These are phyloP conservation scores for Podarcis muralis DNA, from an alignment of 2,113 vertebrate species.

Conservation along the genomic window DNA sequence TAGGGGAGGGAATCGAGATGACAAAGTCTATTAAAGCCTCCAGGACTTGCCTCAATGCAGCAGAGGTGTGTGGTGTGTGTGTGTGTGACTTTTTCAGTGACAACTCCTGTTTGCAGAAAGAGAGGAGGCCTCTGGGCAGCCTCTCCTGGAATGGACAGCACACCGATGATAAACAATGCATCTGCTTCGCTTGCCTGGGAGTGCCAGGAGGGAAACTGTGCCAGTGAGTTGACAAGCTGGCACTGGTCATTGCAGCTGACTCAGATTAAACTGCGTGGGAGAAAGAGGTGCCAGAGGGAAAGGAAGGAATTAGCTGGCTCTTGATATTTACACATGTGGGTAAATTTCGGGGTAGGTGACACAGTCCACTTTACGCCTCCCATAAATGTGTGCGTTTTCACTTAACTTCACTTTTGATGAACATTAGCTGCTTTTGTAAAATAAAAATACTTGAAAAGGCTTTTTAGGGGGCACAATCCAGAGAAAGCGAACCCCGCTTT, in stretches of 20 bases:
- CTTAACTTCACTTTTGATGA: background rate
- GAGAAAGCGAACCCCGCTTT: background rate
- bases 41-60: background rate
- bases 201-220: background rate
- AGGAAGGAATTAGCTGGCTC: constrained; percentile 14
- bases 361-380: background rate
- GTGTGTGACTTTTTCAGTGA: background rate
- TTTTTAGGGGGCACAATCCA: background rate
- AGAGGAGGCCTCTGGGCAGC: background rate
- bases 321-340: background rate
- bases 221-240: constrained; percentile 12
- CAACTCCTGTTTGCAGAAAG: background rate
- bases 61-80: background rate
- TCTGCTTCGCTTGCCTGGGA: constrained; percentile 9
- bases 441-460: too few species aligned
- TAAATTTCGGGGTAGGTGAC: background rate
- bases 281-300: constrained; percentile 12
- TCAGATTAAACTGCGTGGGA: constrained; percentile 29
- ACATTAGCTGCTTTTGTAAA: background rate
- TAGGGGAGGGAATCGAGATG: background rate
- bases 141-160: background rate
- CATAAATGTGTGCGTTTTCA: background rate
- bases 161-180: background rate
- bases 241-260: background rate
- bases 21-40: background rate